Percentiles rank a stretch among this genome's conserved stretches.
phyloP scores from a whole-genome alignment of 2,113 vertebrate genomes.

The Elachura formosa region DNA sequence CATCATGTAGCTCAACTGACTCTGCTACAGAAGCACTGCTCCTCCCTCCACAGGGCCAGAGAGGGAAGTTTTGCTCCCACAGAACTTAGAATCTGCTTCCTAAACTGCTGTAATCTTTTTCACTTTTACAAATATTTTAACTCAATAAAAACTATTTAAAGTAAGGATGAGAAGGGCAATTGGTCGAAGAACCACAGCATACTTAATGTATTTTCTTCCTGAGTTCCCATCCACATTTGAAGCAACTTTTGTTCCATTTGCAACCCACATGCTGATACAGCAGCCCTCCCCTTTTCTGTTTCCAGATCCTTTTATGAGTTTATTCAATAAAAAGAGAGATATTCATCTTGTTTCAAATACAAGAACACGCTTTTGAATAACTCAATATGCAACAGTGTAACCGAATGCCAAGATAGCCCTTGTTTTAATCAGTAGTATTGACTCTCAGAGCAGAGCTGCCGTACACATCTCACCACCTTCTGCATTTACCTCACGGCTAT shows the following conservation, averaged over 20 bases:
- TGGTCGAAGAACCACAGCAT: conserved; percentile 29
- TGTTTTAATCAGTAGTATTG: conserved; percentile 42
- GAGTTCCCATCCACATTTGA: conserved; percentile 5
- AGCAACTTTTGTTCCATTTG: conserved; percentile 58
- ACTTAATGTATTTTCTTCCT: conserved; percentile 10
- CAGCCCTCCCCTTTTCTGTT: conserved; percentile 65
- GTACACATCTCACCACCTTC: conserved; percentile 48
- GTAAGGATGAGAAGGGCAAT: neutral
- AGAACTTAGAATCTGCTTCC: neutral
- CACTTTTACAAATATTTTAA: conserved; percentile 17
- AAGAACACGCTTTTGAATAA: conserved; percentile 67
- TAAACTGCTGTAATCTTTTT: conserved; percentile 1
- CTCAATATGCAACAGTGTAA: conserved; percentile 61
- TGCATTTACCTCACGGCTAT: neutral
- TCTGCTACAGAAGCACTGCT: neutral
- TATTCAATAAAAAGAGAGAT: conserved; percentile 67
- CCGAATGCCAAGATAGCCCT: conserved; percentile 36
- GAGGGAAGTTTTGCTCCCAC: neutral
- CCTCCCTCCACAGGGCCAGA: neutral
- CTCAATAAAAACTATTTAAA: conserved; percentile 20
- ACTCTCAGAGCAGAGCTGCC: conserved; percentile 10
- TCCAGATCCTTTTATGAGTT: conserved; percentile 61
- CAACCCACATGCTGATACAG: conserved; percentile 66
- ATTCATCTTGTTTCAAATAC: conserved; percentile 67
- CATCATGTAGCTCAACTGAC: neutral